Conservation (phyloP, 1,140 invertebrate species). For the Drosophila baimaii region DNA sequence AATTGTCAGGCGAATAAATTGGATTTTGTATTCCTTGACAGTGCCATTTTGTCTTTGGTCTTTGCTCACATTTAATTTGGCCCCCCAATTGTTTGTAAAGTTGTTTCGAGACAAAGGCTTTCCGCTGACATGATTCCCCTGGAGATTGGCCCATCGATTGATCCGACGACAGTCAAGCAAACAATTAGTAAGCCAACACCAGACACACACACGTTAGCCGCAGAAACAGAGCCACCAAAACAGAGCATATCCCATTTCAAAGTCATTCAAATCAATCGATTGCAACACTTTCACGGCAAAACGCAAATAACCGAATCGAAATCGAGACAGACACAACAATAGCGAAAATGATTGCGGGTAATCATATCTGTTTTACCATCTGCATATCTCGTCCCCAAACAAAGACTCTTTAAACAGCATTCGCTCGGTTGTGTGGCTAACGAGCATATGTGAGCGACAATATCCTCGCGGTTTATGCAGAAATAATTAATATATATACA, state of each 20-base stretch:
- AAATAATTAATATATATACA: background rate
- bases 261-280: conserved; percentile 65
- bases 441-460: conserved; percentile 1
- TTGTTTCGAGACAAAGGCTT: conserved; percentile 54
- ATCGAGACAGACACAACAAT: conserved; percentile 23
- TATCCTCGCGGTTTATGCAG: conserved; percentile 18
- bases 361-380: conserved; percentile 46
- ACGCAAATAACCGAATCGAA: conserved; percentile 23
- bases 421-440: conserved; percentile 18
- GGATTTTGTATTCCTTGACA: conserved; percentile 67
- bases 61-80: conserved; percentile 46
- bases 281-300: conserved; percentile 38
- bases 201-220: conserved; percentile 50
- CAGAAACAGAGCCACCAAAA: background rate
- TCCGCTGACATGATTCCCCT: conserved; percentile 14
- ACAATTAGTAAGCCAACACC: conserved; percentile 77
- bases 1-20: conserved; percentile 72
- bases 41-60: conserved; percentile 34
- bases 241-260: conserved; percentile 58
- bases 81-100: conserved; percentile 32
- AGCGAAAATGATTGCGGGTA: conserved; percentile 57
- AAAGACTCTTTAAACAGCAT: conserved; percentile 36
- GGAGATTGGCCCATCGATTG: conserved; percentile 12
- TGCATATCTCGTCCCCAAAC: conserved; percentile 26
- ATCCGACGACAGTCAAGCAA: conserved; percentile 15